These are phyloP conservation scores for Dastarcus helophoroides DNA, from an alignment of 2,888 invertebrate species.

Conservation along the genomic window DNA sequence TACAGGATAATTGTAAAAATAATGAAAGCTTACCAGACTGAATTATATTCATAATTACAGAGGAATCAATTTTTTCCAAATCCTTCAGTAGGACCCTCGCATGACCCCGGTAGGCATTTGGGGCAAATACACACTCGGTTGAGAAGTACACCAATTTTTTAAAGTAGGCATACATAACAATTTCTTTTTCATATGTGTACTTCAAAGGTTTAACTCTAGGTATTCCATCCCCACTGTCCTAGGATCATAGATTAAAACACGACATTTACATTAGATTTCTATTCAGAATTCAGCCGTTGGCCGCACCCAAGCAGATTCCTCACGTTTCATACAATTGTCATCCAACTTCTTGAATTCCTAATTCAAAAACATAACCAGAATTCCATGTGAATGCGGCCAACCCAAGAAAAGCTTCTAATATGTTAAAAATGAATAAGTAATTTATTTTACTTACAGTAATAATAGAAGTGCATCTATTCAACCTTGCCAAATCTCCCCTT, in stretches of 20 bases:
- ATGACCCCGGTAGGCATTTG: conserved; percentile 93
- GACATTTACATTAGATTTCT: no score
- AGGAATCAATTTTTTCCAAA: conserved; percentile 84
- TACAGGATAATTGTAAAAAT: no score
- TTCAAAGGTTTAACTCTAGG: conserved; percentile 93
- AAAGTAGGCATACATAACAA: conserved; percentile 98
- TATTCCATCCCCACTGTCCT: conserved; percentile 71
- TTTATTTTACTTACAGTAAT: conserved; percentile 61
- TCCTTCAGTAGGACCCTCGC: conserved; percentile 87
- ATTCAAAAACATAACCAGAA: no score
- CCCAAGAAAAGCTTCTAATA: no score
- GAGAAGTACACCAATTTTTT: conserved; percentile 95
- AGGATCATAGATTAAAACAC: conserved; percentile 11
- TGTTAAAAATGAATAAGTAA: no score
- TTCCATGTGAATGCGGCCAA: no score
- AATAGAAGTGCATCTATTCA: conserved; percentile 85
- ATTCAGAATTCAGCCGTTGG: no score
- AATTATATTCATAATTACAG: conserved; percentile 86
- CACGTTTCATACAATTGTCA: no score
- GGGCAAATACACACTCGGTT: conserved; percentile 97
- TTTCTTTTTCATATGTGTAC: conserved; percentile 97
- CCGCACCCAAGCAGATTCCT: no score
- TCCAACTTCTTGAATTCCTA: no score
- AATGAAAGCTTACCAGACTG: conserved; percentile 63
- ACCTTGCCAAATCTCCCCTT: conserved; percentile 88